Base-by-base conservation (phyloP, 2,888 invertebrate genomes). In the Diploptera punctata region DNA sequence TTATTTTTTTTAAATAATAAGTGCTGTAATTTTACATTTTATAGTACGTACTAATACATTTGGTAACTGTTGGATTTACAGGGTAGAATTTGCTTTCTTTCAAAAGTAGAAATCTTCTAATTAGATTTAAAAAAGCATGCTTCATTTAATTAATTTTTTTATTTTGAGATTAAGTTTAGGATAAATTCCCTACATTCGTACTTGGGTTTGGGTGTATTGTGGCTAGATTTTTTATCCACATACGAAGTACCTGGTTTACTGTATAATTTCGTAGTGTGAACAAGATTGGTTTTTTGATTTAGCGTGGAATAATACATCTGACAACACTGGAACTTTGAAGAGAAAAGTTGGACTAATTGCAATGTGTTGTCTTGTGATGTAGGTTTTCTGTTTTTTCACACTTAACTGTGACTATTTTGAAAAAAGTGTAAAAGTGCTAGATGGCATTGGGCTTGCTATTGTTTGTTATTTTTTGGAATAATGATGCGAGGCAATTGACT, bases 341-440 rank as follows among this genome's bases (percentile, higher is more conserved):
- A 26, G 29, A 29, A 26, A 57, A 52, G 52, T 52, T 52, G 52
- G 24, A 52, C 52, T 52, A 24, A 38, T 38, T n/a, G n/a, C 4
- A 57, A 29, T 29, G 29, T 57, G 57, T 57, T 29, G 29, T 57
- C 24, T 57, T 57, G 57, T 57, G 29, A 57, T 52, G 52, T 52
- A 52, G 52, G 24, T n/a, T 29, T 57, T 57, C 19, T 29, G n/a
- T 29, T 57, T 57, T 26, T 57, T 24, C 29, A 29, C 57, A 57
- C 57, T 57, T 57, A 29, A n/a, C n/a, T n/a, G n/a, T n/a, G n/a
- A n/a, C n/a, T n/a, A n/a, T n/a, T n/a, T n/a, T n/a, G n/a, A n/a
- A n/a, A n/a, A n/a, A n/a, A n/a, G n/a, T n/a, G n/a, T n/a, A n/a
- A n/a, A n/a, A n/a, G n/a, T n/a, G 57, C 57, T 57, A 24, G 24